Base-by-base conservation (phyloP, 2,113 vertebrate genomes). In the Fulica atra region DNA sequence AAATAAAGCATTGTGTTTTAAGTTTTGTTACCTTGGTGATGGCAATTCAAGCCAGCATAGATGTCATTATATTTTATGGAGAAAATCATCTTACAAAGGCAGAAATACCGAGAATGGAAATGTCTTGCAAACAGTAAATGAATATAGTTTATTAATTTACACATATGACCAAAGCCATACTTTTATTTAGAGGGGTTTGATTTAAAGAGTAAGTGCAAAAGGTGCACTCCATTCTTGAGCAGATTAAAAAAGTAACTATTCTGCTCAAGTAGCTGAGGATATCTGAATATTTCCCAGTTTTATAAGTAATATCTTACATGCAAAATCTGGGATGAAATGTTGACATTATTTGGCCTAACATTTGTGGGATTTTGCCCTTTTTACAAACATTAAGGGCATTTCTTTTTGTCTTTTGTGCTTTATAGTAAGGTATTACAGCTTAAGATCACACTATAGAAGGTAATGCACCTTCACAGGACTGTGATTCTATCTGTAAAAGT, bases 171-270 rank as follows among this genome's bases (percentile, higher is more conserved):
- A 85, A 96, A 81, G 23, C 28, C 85, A 28, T 83, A 19, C 1
- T 70, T 86, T 88, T 81, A 73, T 69, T 86, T 64, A 78, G 16
- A 81, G 35, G 10, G 4, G 6, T 60, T 89, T 93, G 72, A 90
- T 89, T 82, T 61, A 69, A 87, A 54, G 25, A 71, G 29, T 59
- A 81, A 97, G 71, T 85, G 35, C 40, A 81, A 72, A 73, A 63
- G 7, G 95, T 97, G 91, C 94, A 95, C 87, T 97, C 92, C 91
- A 92, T 93, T 81, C 76, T 54, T 70, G n/a, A 79, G 40, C 51
- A 38, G 8, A 70, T 82, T 7, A 2, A 48, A 12, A 46, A 65
- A 15, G 7, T 44, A 94, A 53, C 29, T 84, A 28, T 66, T 48
- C 74, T 92, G 57, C 19, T n/a, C 36, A 56, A 79, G 44, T 11